phyloP scores from a whole-genome alignment of 2,888 invertebrate species.

The Minunthozetes semirufus region DNA sequence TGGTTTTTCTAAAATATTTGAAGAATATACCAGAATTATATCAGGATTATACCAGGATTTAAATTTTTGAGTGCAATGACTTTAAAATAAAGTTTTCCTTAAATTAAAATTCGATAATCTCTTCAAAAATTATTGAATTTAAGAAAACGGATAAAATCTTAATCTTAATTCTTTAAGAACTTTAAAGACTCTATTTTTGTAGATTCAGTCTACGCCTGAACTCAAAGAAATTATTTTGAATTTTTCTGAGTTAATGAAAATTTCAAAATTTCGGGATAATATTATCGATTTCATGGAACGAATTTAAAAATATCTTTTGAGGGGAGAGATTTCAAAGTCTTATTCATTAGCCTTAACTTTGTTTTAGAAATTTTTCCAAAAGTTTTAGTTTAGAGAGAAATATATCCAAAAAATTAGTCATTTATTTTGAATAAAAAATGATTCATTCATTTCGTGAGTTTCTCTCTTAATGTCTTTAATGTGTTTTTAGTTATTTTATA shows the following conservation, averaged over 20 bases:
- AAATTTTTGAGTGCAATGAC: too few species aligned
- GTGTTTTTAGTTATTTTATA: background rate
- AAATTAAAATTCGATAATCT: background rate
- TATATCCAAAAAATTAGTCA: background rate
- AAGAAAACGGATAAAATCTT: background rate
- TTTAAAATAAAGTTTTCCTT: too few species aligned
- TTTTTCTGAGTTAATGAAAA: background rate
- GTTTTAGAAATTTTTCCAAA: background rate
- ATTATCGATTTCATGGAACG: slow-evolving; percentile 5
- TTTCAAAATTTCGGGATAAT: background rate
- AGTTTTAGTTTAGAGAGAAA: background rate
- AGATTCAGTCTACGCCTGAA: background rate
- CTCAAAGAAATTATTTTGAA: background rate
- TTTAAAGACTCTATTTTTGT: background rate
- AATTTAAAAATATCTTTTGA: slow-evolving; percentile 15
- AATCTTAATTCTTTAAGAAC: background rate
- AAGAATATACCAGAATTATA: too few species aligned
- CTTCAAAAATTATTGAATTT: background rate
- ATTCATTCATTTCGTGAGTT: too few species aligned
- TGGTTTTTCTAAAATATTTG: too few species aligned
- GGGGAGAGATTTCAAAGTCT: background rate
- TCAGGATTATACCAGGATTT: too few species aligned
- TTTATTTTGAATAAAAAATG: too few species aligned
- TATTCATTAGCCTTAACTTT: background rate
- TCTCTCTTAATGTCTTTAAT: background rate